Percentiles rank a stretch among this genome's conserved stretches.
These are phyloP conservation scores for Parapristionchus giblindavisi DNA, from an alignment of 2,888 invertebrate species.

Conservation along the genomic window DNA sequence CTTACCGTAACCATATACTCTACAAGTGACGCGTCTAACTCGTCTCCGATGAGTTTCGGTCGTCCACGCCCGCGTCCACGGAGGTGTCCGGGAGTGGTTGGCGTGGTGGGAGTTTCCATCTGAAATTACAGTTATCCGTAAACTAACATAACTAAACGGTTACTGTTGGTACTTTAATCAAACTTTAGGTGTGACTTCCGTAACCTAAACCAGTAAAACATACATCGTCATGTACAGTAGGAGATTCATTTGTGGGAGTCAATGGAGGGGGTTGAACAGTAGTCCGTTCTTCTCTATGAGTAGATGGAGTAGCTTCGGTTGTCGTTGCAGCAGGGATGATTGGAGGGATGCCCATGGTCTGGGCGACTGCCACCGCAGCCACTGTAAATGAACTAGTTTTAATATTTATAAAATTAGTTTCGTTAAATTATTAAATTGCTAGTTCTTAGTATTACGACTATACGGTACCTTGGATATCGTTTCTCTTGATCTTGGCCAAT, in stretches of 20 bases:
- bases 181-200: not conserved
- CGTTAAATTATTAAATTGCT: not conserved
- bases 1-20: conserved; percentile 65
- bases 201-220: not conserved
- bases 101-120: conserved; percentile 32
- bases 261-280: too few species aligned
- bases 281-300: too few species aligned
- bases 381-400: not conserved
- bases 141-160: not conserved
- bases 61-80: conserved; percentile 67
- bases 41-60: conserved; percentile 69
- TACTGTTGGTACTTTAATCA: not conserved
- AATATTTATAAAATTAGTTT: not conserved
- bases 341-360: conserved; percentile 1
- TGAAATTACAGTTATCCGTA: not conserved
- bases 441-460: too few species aligned
- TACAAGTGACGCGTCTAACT: conserved; percentile 67
- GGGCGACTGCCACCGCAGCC: conserved; percentile 4
- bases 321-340: too few species aligned
- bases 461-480: conserved; percentile 23
- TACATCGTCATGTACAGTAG: not conserved
- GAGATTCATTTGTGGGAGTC: not conserved
- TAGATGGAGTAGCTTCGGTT: too few species aligned
- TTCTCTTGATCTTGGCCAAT: conserved; percentile 29
- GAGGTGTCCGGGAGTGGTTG: conserved; percentile 44